Conservation (phyloP, 1,140 invertebrate genomes). For the Agraylea sexmaculata region DNA sequence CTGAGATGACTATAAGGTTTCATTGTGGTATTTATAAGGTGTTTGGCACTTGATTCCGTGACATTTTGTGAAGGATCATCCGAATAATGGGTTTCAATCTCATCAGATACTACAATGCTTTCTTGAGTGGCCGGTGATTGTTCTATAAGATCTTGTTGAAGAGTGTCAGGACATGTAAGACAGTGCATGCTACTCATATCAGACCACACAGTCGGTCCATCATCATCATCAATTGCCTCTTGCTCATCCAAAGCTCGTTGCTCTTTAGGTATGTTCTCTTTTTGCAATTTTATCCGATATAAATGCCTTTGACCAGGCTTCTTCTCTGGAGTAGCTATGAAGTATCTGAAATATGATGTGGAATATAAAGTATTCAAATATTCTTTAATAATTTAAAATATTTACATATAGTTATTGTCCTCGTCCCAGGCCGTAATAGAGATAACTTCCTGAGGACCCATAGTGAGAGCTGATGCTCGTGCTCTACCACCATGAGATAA, state of each 20-base stretch:
- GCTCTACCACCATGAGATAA: constrained; percentile 18
- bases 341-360: constrained; percentile 33
- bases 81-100: background rate
- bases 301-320: constrained; percentile 60
- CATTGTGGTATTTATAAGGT: constrained; percentile 9
- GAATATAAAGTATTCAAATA: background rate
- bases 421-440: constrained; percentile 55
- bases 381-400: constrained; percentile 5
- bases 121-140: constrained; percentile 19
- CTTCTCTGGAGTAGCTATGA: constrained; percentile 57
- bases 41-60: constrained; percentile 21
- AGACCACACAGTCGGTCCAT: constrained; percentile 26
- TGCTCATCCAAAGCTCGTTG: background rate
- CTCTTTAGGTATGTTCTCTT: constrained; percentile 3
- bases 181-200: constrained; percentile 24
- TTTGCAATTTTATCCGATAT: constrained; percentile 46
- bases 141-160: constrained; percentile 20
- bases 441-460: constrained; percentile 55
- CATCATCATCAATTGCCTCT: constrained; percentile 4
- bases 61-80: background rate
- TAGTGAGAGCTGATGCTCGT: constrained; percentile 39
- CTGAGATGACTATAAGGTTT: constrained; percentile 18
- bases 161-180: constrained; percentile 30
- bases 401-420: constrained; percentile 47
- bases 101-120: constrained; percentile 1